Evolutionary conservation across 2,113 vertebrate species (phyloP), one percentile per base, ranked within the genome.

Genomic region (Lophius piscatorius): DNA sequence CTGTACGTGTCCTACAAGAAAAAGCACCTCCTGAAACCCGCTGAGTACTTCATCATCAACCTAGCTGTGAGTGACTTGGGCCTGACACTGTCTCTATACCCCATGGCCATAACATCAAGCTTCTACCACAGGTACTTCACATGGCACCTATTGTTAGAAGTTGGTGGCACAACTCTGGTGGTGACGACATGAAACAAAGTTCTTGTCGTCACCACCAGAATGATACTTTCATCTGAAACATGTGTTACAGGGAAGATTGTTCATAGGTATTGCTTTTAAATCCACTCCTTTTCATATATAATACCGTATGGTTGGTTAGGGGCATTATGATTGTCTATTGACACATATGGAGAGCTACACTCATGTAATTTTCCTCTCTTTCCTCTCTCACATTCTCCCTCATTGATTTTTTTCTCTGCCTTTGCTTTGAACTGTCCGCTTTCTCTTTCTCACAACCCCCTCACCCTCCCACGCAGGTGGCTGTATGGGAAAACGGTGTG

Each of bases 21-120:
- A 63, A 92, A 85, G 60, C 88, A 91, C 31, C 64, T 89, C 31
- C 65, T 94, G 75, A 94, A 93, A 74, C 91, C 92, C 4, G 91
- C 91, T 0, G 92, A 93, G 81, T 91, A 86, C 76, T 93, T 93
- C 75, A 91, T 94, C 58, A 71, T 92, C 76, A 93, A 94, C 79
- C 87, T 93, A 4, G 92, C 92, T 14, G 17, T 93, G 20, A 94
- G 93, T 42, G 92, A 93, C 76, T 60, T 93, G 88, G 87, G 90
- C 63, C 91, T 94, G 71, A 93, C 92, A n/a, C 51, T 93, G 77
- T 91, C 89, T 20, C 84, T 93, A 51, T 92, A 91, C 68, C 92
- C 92, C 22, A 87, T 93, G 71, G 93, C 92, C 4, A 88, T 92
- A 63, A 87, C 87, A 26, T 93, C 92, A 58, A 93, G 91, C 61